Evolutionary conservation across 2,113 vertebrate species (phyloP), one percentile per base, ranked within the genome.

Genomic region (Oplegnathus fasciatus): DNA sequence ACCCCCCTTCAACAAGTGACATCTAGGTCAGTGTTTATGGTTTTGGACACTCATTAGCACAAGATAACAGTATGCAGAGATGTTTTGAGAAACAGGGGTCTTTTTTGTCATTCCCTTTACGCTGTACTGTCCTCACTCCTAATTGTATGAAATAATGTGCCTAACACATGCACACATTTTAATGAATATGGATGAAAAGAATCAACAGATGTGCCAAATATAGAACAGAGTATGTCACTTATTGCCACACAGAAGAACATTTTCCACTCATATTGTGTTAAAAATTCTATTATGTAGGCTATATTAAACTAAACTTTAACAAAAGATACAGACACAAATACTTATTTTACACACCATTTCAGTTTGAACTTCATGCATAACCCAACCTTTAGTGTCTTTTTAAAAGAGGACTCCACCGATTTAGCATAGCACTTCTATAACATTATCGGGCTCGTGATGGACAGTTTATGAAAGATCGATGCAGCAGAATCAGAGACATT

Each of bases 11-110:
- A 64, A 24, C 42, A n/a, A 44, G 9, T 75, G 42, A 74, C 44
- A 76, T 67, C 32, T 58, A 7, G 74, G 64, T 78, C 83, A 64
- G 40, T 34, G 32, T 86, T 74, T 74, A 68, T 44, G 26, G 28
- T 34, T 69, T 40, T n/a, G 9, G 46, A 62, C 67, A 48, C 66
- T 83, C 70, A 80, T 80, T 77, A 52, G 52, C 26, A 54, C 26
- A 34, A 75, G 24, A 73, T 10, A 86, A 54, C 34, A 32, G 37
- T 40, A 58, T 61, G 32, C 28, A 5, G 18, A 68, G 2, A 60
- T 62, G 28, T 26, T 76, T 20, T 74, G 34, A 34, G 57, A 22
- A 42, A 37, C 1, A 9, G 6, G 84, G 61, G 34, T n/a, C 52
- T 24, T 68, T 69, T 66, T 15, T 58, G 20, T 14, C 46, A 28